These are phyloP conservation scores for Amblyjoppa proteus DNA, from an alignment of 2,888 invertebrate genomes.

Conservation along the genomic window DNA sequence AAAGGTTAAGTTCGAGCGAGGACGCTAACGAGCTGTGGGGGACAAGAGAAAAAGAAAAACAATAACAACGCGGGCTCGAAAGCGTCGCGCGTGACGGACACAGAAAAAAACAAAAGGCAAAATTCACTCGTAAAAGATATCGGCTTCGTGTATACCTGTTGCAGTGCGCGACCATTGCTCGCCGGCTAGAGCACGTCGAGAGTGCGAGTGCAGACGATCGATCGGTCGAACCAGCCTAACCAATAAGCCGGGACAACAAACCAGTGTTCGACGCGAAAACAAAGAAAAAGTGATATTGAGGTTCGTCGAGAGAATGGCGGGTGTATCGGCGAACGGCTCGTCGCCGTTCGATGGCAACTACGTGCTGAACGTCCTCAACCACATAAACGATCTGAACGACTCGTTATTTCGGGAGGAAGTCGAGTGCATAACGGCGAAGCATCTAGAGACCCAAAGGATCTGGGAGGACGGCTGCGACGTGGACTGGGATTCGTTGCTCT, in stretches of 20 bases:
- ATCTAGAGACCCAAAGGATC: constrained; percentile 46
- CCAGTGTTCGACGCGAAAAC: no score
- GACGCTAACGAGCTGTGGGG: constrained; percentile 7
- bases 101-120: not conserved
- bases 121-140: constrained; percentile 12
- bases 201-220: no score
- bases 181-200: no score
- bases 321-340: constrained; percentile 67
- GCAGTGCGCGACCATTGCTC: no score
- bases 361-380: constrained; percentile 74
- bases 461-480: constrained; percentile 76
- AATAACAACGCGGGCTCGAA: not conserved
- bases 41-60: not conserved
- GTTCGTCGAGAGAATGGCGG: constrained; percentile 64
- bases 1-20: not conserved
- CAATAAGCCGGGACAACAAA: no score
- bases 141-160: no score
- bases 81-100: not conserved
- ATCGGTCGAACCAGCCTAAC: no score
- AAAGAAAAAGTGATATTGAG: not conserved
- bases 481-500: constrained; percentile 91
- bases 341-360: constrained; percentile 73
- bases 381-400: constrained; percentile 77
- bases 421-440: constrained; percentile 71
- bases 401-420: constrained; percentile 72